Evolutionary conservation across 1,140 invertebrate genomes (phyloP), one percentile per base, ranked within the genome.

Genomic region (Caenorhabditis latens): DNA sequence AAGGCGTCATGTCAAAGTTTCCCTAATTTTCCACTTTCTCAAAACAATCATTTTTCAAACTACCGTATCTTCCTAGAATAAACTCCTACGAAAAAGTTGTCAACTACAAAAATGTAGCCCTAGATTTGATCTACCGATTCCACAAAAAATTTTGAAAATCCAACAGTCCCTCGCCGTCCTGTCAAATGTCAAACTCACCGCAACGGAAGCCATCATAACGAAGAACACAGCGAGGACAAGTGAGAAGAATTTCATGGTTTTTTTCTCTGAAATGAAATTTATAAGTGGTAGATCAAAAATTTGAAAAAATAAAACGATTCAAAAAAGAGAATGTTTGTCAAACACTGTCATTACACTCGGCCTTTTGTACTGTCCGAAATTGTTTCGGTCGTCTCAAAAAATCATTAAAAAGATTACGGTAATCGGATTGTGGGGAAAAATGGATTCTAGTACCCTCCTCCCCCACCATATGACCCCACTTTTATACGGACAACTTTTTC

Each of bases 141-240:
- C 2, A 83, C 14, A 55, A 48, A 43, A 48, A 79, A 3, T 58
- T 58, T n/a, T n/a, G 21, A 24, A 55, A 61, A 16, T n/a, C 4
- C 16, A 3, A 63, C 32, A 32, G 0, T 32, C 32, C 32, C 32
- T 2, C 32, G 32, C 1, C 32, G 32, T 2, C 32, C 32, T 32
- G 32, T 32, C 32, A 42, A 55, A 85, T 32, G 32, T 32, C 32
- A 42, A 55, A 85, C 84, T 46, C 42, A 85, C 84, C 11, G 46
- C 84, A 42, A 85, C 84, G 3, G 84, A 71, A 13, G 84, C 84
- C 84, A 85, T 50, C 46, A 85, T 75, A 19, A 85, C 50, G 53
- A 85, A 24, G 19, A 85, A 43, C 46, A 85, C 84, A 55, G 84
- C 32, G 40, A 85, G 58, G 79, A 85, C 21, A 42, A 85, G 50